These are phyloP conservation scores for Escarpia spicata DNA, from an alignment of 2,888 invertebrate species.

Conservation along the genomic window DNA sequence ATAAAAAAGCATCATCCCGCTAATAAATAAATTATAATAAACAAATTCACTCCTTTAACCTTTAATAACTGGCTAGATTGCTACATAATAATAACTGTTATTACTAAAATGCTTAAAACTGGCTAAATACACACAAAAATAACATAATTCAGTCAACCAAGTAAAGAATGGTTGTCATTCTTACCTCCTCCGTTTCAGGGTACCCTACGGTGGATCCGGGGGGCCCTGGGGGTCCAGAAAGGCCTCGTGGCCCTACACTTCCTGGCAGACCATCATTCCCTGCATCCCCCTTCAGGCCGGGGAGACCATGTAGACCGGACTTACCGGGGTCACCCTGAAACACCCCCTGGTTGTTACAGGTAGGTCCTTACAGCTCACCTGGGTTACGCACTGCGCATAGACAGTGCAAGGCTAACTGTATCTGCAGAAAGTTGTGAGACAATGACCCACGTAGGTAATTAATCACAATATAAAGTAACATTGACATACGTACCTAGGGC, in stretches of 20 bases:
- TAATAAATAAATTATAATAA: too few species aligned
- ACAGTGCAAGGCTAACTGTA: too few species aligned
- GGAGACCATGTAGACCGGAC: neutral
- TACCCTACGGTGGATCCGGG: neutral
- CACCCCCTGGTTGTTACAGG: too few species aligned
- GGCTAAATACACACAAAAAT: neutral
- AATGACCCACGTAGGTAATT: neutral
- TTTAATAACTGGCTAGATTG: neutral
- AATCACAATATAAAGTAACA: neutral
- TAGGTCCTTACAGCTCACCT: too few species aligned
- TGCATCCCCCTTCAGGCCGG: neutral
- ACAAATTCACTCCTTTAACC: too few species aligned
- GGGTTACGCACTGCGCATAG: too few species aligned
- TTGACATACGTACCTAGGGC: neutral
- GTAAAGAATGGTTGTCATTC: neutral
- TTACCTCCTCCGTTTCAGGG: neutral
- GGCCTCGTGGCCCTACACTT: neutral
- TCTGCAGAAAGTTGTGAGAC: neutral
- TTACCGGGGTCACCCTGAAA: neutral
- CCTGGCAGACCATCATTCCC: neutral
- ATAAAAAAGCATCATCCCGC: too few species aligned
- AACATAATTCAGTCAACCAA: neutral
- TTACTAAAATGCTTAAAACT: neutral
- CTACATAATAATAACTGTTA: neutral
- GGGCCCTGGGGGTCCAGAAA: neutral